Conservation (phyloP, 2,888 invertebrate species). For the Spicauda simplicius region DNA sequence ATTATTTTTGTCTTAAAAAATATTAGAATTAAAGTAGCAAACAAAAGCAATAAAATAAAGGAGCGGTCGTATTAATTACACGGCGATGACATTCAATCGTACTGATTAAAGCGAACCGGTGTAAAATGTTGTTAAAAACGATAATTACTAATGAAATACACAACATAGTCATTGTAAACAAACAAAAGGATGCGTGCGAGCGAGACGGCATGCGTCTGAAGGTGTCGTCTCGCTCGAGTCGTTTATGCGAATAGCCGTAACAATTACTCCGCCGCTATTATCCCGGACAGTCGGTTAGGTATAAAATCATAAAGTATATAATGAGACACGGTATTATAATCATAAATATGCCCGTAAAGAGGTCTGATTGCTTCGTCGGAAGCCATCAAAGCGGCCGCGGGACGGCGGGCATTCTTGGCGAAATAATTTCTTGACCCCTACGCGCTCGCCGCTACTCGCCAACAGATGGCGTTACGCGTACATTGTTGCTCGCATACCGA, state of each 20-base stretch:
- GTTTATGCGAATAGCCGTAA: conserved; percentile 64
- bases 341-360: conserved; percentile 83
- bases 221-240: conserved; percentile 52
- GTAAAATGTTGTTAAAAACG: conserved; percentile 36
- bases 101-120: conserved; percentile 30
- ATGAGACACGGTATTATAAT: conserved; percentile 83
- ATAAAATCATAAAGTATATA: conserved; percentile 83
- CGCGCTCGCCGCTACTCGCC: conserved; percentile 67
- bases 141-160: conserved; percentile 40
- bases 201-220: conserved; percentile 38
- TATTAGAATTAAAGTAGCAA: conserved; percentile 14
- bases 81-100: conserved; percentile 35
- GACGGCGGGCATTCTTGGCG: conserved; percentile 70
- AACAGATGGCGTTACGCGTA: conserved; percentile 79
- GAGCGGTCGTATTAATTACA: conserved; percentile 32
- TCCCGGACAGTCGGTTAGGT: conserved; percentile 67
- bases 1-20: neutral
- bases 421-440: conserved; percentile 76
- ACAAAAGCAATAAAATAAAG: conserved; percentile 28
- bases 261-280: conserved; percentile 76
- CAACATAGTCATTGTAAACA: conserved; percentile 39
- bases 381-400: conserved; percentile 80
- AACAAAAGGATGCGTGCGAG: conserved; percentile 42
- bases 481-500: conserved; percentile 68
- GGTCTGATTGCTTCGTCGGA: conserved; percentile 83